Conservation (phyloP, 1,140 invertebrate genomes). For the Antheraea mylitta region DNA sequence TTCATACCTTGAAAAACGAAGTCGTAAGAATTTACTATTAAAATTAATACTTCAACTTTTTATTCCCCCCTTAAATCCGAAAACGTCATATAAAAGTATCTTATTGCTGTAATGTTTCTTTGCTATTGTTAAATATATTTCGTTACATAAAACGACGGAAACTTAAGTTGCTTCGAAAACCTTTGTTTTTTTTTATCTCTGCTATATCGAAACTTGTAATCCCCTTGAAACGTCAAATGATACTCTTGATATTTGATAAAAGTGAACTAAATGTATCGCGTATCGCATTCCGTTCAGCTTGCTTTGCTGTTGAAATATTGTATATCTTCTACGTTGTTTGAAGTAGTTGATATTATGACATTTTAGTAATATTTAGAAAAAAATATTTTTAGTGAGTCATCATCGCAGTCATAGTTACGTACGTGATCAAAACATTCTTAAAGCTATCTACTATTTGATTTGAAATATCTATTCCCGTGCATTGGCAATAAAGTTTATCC, state of each 20-base stretch:
- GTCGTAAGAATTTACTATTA: too few species aligned
- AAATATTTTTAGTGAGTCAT: neutral
- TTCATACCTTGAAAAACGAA: too few species aligned
- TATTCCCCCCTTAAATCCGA: too few species aligned
- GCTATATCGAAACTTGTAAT: constrained; percentile 27
- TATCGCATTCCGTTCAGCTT: constrained; percentile 22
- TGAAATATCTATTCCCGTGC: too few species aligned
- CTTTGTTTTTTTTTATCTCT: constrained; percentile 23
- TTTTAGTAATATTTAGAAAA: neutral
- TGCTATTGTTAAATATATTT: neutral
- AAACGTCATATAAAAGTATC: neutral
- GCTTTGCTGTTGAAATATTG: neutral
- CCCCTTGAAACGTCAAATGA: constrained; percentile 36
- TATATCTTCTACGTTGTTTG: neutral
- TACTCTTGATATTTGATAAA: constrained; percentile 34
- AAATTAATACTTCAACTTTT: too few species aligned
- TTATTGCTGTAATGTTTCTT: neutral
- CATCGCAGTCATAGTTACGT: neutral
- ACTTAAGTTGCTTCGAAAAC: constrained; percentile 7
- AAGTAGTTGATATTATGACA: neutral
- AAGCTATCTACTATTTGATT: too few species aligned
- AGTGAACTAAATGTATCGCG: constrained; percentile 26
- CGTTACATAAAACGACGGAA: constrained; percentile 5
- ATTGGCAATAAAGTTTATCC: too few species aligned
- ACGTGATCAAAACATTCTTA: too few species aligned